phyloP scores from a whole-genome alignment of 2,113 vertebrate species.

The Odontesthes bonariensis region DNA sequence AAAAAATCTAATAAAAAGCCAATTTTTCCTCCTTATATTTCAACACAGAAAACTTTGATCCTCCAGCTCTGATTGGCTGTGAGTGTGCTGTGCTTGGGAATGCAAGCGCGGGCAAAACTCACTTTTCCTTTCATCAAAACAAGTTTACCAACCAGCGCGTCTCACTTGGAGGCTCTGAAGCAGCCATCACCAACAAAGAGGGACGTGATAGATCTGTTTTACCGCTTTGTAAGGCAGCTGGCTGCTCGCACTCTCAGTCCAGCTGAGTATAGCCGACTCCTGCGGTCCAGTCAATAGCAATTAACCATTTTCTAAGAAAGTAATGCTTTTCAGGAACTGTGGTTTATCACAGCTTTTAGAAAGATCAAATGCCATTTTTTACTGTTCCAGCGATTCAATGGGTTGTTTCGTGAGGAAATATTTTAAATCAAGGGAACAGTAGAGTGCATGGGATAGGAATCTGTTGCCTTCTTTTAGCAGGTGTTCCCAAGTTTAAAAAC shows the following conservation, averaged over 20 bases:
- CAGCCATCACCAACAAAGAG: neutral
- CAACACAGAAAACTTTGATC: too few relatives aligned
- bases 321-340: too few relatives aligned
- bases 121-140: neutral
- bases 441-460: too few relatives aligned
- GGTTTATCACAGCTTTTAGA: too few relatives aligned
- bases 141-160: too few relatives aligned
- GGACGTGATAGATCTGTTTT: neutral
- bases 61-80: neutral
- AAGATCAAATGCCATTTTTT: too few relatives aligned
- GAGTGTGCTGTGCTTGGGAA: neutral
- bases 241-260: conserved; percentile 2
- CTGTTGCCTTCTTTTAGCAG: too few relatives aligned
- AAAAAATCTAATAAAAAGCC: too few relatives aligned
- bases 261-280: conserved; percentile 1
- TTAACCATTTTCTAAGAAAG: neutral
- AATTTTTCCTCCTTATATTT: too few relatives aligned
- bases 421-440: too few relatives aligned
- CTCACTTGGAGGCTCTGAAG: neutral
- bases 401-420: neutral
- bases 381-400: neutral
- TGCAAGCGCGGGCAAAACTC: neutral
- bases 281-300: neutral
- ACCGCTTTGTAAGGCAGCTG: neutral
- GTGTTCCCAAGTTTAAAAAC: too few relatives aligned